Evolutionary conservation across 1,140 invertebrate genomes (phyloP).

Genomic region (Probaryconus sp.): DNA sequence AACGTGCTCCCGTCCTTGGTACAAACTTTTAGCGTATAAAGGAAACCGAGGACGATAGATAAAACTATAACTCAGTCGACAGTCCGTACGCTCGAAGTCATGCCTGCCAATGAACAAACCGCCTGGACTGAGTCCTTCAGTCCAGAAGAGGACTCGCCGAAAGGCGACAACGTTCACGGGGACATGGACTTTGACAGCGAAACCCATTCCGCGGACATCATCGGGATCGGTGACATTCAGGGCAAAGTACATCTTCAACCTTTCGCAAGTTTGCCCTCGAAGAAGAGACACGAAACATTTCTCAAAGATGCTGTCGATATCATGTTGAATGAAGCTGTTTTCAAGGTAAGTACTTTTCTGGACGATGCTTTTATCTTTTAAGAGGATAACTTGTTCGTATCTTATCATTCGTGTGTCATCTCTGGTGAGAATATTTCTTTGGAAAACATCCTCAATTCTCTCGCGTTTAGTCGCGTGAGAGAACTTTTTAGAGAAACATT

Average conservation of each 20-base stretch:
- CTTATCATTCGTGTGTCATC: too few relatives aligned
- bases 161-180: background rate
- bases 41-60: constrained; percentile 67
- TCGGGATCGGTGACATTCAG: background rate
- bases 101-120: constrained; percentile 70
- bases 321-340: constrained; percentile 85
- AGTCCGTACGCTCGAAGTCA: constrained; percentile 51
- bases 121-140: constrained; percentile 49
- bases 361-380: too few relatives aligned
- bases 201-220: background rate
- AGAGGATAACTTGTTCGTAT: too few relatives aligned
- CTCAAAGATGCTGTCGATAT: constrained; percentile 84
- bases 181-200: constrained; percentile 19
- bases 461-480: too few relatives aligned
- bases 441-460: too few relatives aligned
- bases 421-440: too few relatives aligned
- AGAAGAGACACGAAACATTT: constrained; percentile 84
- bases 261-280: constrained; percentile 77
- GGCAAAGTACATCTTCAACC: background rate
- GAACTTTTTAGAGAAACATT: too few relatives aligned
- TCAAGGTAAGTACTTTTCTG: constrained; percentile 83
- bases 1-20: constrained; percentile 65
- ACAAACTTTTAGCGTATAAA: constrained; percentile 74
- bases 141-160: constrained; percentile 33
- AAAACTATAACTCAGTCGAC: constrained; percentile 62